phyloP scores from a whole-genome alignment of 1,140 invertebrate species.

The Ceratina calcarata region DNA sequence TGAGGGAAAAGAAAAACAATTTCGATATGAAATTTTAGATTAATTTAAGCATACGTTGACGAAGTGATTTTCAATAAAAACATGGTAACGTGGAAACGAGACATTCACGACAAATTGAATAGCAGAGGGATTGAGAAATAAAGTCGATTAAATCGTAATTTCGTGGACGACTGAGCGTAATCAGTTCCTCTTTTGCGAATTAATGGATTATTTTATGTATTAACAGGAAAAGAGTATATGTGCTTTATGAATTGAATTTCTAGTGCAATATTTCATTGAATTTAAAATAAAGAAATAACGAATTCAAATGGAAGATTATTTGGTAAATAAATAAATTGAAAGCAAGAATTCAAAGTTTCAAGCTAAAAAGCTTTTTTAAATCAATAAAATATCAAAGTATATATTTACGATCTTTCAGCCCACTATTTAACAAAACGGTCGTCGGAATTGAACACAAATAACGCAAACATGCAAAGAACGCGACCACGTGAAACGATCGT shows the following conservation, averaged over 20 bases:
- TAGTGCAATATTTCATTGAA: too few relatives aligned
- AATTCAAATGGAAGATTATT: too few relatives aligned
- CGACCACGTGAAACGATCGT: neutral
- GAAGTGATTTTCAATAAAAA: neutral
- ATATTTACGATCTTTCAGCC: neutral
- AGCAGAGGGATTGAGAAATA: neutral
- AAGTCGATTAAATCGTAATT: neutral
- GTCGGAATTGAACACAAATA: conserved; percentile 31
- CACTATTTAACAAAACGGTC: conserved; percentile 8
- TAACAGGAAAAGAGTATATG: too few relatives aligned
- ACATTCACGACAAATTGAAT: neutral
- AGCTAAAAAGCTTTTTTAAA: neutral
- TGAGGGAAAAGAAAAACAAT: too few relatives aligned
- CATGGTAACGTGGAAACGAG: neutral
- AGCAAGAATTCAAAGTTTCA: too few relatives aligned
- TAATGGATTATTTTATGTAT: neutral
- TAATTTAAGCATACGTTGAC: neutral
- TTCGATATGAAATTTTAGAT: neutral
- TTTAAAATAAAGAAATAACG: too few relatives aligned
- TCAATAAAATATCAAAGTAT: neutral
- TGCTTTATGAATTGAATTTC: too few relatives aligned
- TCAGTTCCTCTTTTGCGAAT: neutral
- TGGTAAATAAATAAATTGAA: too few relatives aligned
- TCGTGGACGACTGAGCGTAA: neutral
- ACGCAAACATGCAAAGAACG: conserved; percentile 11